Percentiles rank a stretch among this genome's conserved stretches.
Conservation (phyloP, 2,797 vertebrate genomes). For the Hylomyscus alleni region DNA sequence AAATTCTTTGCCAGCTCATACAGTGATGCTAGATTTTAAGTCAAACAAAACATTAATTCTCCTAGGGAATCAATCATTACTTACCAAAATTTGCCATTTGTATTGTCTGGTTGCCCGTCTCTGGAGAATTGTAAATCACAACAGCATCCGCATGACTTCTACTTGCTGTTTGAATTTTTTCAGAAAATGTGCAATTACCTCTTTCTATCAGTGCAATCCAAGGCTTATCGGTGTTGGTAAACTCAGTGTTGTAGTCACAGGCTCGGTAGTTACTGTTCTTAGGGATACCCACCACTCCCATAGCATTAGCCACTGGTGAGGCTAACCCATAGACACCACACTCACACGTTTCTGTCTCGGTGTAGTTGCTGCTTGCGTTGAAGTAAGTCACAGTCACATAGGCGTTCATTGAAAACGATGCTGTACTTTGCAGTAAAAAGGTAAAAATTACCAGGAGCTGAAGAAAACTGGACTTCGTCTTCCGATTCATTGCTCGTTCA, state of each 20-base stretch:
- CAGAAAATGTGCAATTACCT: slow-evolving; percentile 93
- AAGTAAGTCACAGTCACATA: slow-evolving; percentile 88
- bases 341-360: slow-evolving; percentile 87
- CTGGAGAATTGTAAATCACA: slow-evolving; percentile 92
- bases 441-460: slow-evolving; percentile 68
- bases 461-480: neutral
- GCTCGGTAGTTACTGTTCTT: slow-evolving; percentile 87
- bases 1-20: slow-evolving; percentile 19
- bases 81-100: slow-evolving; percentile 91
- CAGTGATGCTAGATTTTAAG: slow-evolving; percentile 61
- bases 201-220: slow-evolving; percentile 96
- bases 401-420: slow-evolving; percentile 85
- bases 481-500: slow-evolving; percentile 85
- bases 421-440: slow-evolving; percentile 60
- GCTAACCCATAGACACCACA: slow-evolving; percentile 92
- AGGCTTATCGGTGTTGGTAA: slow-evolving; percentile 64
- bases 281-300: slow-evolving; percentile 90
- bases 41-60: slow-evolving; percentile 62
- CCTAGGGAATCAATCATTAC: slow-evolving; percentile 56
- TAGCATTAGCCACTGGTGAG: slow-evolving; percentile 86
- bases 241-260: slow-evolving; percentile 88
- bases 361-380: slow-evolving; percentile 83
- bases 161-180: slow-evolving; percentile 92
- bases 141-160: slow-evolving; percentile 90
- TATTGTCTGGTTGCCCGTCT: slow-evolving; percentile 87